phyloP scores from a whole-genome alignment of 2,113 vertebrate genomes.

The Ramphastos sulfuratus region DNA sequence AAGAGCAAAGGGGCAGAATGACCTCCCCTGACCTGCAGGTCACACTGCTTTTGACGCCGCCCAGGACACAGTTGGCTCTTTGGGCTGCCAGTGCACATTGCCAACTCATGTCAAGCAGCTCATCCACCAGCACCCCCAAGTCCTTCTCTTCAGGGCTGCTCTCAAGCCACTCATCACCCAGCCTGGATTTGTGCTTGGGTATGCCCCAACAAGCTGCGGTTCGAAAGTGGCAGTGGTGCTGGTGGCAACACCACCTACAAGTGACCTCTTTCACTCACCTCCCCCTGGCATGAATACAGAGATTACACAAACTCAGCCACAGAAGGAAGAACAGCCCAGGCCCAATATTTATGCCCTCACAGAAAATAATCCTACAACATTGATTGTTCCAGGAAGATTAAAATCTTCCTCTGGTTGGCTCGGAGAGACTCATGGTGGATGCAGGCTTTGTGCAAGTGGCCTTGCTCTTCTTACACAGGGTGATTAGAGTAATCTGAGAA shows the following conservation, averaged over 20 bases:
- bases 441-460: neutral
- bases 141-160: too few species aligned
- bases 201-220: neutral
- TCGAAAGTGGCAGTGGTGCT: neutral
- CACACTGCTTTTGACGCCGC: too few species aligned
- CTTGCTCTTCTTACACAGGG: neutral
- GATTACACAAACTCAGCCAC: neutral
- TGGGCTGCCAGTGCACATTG: too few species aligned
- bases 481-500: neutral
- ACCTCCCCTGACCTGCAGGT: too few species aligned
- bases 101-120: too few species aligned
- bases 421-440: neutral
- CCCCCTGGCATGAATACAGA: neutral
- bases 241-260: neutral
- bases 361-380: neutral
- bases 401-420: neutral
- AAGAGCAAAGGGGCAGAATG: too few species aligned
- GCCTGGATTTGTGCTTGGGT: too few species aligned
- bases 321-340: neutral
- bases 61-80: too few species aligned
- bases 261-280: neutral
- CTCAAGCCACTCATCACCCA: too few species aligned
- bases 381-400: neutral
- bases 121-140: too few species aligned
- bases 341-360: neutral